These are phyloP conservation scores for Ophonus ardosiacus DNA, from an alignment of 2,888 invertebrate species.

Conservation along the genomic window DNA sequence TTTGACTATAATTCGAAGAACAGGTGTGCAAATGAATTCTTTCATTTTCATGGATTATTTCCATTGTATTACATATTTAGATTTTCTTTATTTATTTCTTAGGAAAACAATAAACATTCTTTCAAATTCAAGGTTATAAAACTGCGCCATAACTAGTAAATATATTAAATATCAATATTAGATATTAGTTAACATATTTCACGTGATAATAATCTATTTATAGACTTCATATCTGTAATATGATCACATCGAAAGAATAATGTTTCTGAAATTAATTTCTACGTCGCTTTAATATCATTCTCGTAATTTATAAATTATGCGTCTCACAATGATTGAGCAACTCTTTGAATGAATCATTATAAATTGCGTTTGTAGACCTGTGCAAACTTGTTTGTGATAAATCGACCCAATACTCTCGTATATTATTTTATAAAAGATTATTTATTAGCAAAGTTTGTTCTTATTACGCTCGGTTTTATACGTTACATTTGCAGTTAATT, in stretches of 20 bases:
- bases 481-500: background rate
- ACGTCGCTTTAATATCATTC: background rate
- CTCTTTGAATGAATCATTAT: background rate
- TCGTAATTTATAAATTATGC: background rate
- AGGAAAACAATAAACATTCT: constrained; percentile 13
- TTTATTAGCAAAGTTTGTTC: background rate
- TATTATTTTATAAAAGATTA: background rate
- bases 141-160: background rate
- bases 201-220: background rate
- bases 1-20: too few species aligned
- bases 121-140: background rate
- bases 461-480: background rate
- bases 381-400: background rate
- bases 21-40: background rate
- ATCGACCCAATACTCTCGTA: too few species aligned
- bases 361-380: background rate
- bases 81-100: background rate
- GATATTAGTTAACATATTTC: background rate
- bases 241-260: too few species aligned
- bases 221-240: background rate
- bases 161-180: background rate
- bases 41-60: background rate
- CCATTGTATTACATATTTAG: background rate
- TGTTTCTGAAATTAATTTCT: background rate
- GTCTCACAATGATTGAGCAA: background rate